Base-by-base conservation (phyloP, 2,888 invertebrate species). In the Lasioglossum figueresi region DNA sequence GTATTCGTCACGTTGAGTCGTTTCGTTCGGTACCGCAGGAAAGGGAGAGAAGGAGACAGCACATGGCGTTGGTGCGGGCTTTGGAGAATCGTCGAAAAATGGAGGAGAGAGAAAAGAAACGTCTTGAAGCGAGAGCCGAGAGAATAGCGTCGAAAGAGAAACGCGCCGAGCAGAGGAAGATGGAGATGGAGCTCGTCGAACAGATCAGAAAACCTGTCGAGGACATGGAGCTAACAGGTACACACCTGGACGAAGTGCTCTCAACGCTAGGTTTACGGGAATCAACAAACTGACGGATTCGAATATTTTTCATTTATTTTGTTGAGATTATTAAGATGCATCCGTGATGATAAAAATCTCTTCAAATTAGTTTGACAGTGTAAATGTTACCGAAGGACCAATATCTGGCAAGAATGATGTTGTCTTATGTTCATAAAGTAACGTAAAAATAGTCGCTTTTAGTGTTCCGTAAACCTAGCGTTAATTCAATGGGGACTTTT, bases 121-220 rank as follows among this genome's bases (percentile, higher is more conserved):
- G 97, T 89, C 96, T 96, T 82, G 96, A 98, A 95, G 96, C 97
- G 91, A 96, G 98, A 83, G 97, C 98, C 80, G 99, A 99, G 95
- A 97, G 98, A 91, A 96, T 98, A 90, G 97, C 98, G 27, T 97
- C 97, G 81, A 98, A 98, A 90, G 99, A 99, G 95, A 97, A 97
- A 93, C 97, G 98, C 93, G 95, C 98, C 91, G 98, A 97, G 92
- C 97, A 97, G 91, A 95, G 97, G 85, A 95, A 96, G 88, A 94
- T 96, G 76, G 97, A 97, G 93, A 94, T 97, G 93, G 97, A 95
- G 96, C 96, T 96, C 93, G 97, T 95, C 92, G 96, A 96, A 95
- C 97, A 96, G 96, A 96, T 96, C 91, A 97, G 98, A 92, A 98
- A 98, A 94, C 99, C 99, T 0, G 97, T 98, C 91, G 99, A 99